Conservation (phyloP, 2,888 invertebrate genomes). For the Limnephilus marmoratus region DNA sequence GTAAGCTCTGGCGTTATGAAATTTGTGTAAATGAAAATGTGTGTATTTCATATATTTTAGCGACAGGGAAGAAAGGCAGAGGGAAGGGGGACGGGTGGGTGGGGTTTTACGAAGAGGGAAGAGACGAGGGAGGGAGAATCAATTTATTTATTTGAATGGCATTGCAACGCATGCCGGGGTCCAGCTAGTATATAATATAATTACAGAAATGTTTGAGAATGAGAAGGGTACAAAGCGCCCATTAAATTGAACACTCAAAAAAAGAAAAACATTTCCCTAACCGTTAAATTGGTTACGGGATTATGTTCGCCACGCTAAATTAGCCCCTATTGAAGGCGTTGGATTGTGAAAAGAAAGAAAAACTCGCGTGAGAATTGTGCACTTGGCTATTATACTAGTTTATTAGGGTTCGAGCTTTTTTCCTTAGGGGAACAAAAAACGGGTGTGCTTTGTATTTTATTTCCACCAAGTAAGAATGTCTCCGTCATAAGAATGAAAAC, state of each 20-base stretch:
- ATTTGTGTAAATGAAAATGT: too few relatives aligned
- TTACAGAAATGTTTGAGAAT: neutral
- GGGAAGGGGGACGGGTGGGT: too few relatives aligned
- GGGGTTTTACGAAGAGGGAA: too few relatives aligned
- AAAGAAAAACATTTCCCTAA: neutral
- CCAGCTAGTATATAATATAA: neutral
- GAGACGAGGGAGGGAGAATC: too few relatives aligned
- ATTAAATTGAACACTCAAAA: neutral
- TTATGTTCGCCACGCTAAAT: neutral
- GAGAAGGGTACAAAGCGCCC: neutral
- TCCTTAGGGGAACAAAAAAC: neutral
- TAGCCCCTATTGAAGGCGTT: neutral
- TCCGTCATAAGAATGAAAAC: too few relatives aligned
- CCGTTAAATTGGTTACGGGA: neutral
- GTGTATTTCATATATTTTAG: too few relatives aligned
- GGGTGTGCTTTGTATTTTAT: neutral
- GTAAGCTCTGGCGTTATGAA: too few relatives aligned
- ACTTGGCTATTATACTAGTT: neutral
- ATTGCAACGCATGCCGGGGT: too few relatives aligned
- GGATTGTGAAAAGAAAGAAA: neutral
- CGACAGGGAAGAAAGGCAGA: too few relatives aligned
- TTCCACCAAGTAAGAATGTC: neutral
- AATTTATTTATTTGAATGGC: too few relatives aligned
- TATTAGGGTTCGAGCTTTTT: neutral
- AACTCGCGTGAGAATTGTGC: constrained; percentile 2